phyloP scores from a whole-genome alignment of 1,140 invertebrate species.

The Drosophila santomea region DNA sequence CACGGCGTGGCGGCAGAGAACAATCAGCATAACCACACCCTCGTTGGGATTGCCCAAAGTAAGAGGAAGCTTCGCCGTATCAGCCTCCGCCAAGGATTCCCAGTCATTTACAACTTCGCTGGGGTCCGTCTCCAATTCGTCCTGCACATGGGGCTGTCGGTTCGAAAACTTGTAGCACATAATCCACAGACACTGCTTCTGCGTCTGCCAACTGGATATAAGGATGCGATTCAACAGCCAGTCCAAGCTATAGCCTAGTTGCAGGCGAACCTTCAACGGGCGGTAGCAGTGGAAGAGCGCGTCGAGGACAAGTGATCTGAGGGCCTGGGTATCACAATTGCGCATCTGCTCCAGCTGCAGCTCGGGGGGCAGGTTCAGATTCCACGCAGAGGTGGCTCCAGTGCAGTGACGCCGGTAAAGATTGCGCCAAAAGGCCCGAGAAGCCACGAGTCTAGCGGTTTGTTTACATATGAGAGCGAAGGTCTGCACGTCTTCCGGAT shows the following conservation, averaged over 20 bases:
- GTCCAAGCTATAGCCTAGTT: conserved; percentile 61
- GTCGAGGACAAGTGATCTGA: conserved; percentile 55
- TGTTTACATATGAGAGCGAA: conserved; percentile 75
- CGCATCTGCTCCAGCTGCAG: conserved; percentile 56
- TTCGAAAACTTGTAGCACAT: conserved; percentile 68
- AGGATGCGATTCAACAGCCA: conserved; percentile 61
- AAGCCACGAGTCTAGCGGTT: conserved; percentile 53
- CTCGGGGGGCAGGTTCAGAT: conserved; percentile 56
- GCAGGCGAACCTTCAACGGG: conserved; percentile 51
- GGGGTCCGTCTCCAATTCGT: not conserved
- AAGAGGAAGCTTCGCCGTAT: not conserved
- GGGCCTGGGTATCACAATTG: conserved; percentile 53
- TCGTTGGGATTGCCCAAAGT: conserved; percentile 30
- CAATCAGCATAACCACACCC: conserved; percentile 59
- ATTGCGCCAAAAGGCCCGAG: conserved; percentile 67
- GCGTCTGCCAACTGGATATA: conserved; percentile 57
- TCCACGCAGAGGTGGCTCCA: conserved; percentile 42
- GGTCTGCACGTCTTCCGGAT: conserved; percentile 72
- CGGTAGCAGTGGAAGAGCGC: conserved; percentile 62
- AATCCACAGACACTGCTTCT: conserved; percentile 62
- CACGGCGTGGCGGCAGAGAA: conserved; percentile 57
- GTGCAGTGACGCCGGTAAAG: conserved; percentile 65
- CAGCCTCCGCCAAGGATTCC: conserved; percentile 45
- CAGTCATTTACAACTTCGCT: conserved; percentile 44
- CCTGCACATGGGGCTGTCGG: conserved; percentile 2